Base-by-base conservation (phyloP, 2,797 vertebrate species). In the Chelidonichthys spinosus region DNA sequence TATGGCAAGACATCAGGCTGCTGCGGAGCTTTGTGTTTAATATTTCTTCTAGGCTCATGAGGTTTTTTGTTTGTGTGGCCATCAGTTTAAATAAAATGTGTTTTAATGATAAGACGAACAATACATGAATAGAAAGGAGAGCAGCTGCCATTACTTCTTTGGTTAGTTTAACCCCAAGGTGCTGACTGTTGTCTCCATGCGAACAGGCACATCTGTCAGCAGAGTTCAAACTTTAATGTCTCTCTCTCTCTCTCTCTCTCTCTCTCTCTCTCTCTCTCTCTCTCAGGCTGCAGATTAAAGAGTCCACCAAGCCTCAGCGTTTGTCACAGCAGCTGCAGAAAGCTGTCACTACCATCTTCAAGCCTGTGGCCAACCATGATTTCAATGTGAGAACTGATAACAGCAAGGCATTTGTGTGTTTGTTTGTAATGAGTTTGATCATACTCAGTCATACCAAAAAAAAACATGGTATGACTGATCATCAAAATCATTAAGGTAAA, bases 281-380 rank as follows among this genome's bases (percentile, higher is more conserved):
- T 15, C 0, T 55, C 78, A 98, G 97, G 81, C 85, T 95, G 79
- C 96, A 97, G 85, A 95, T 97, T 78, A 95, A 96, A 92, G 95
- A 97, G 88, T 96, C 95, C 81, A 94, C 94, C 65, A 97, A 96
- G 86, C 96, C 96, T 61, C 93, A 96, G 62, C 96, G 97, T 75
- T 85, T 97, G 1, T 96, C 96, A 0, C 95, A 96, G 88, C 96
- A 97, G 87, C 93, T 98, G 82, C 96, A 97, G 9, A 95, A 94
- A 93, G 96, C 96, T 1, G 92, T 98, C 79, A 96, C 96, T 14
- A 96, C 95, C 0, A 93, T 96, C 89, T 98, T 96, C 60, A 97
- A 96, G 83, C 97, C 97, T 0, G 96, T 98, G 75, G 93, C 97
- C 85, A 97, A 98, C 88, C 97, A 98, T 86, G 91, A 95, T 0